Conservation (phyloP, 2,113 vertebrate genomes). For the Electrona antarctica region DNA sequence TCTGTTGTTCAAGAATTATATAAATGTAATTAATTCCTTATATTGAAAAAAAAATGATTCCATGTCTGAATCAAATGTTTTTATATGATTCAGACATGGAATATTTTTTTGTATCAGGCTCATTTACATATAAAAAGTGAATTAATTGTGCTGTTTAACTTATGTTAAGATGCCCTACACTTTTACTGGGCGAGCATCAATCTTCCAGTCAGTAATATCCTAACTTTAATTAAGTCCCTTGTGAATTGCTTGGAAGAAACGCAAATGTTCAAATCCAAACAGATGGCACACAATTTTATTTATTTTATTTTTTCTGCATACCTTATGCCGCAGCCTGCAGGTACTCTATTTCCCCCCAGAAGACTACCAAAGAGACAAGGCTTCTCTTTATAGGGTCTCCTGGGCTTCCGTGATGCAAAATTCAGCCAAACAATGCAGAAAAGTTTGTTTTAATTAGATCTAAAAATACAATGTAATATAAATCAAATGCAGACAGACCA, state of each 20-base stretch:
- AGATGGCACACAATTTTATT: conserved; percentile 56
- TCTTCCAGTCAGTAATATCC: conserved; percentile 55
- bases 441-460: conserved; percentile 71
- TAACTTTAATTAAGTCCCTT: conserved; percentile 77
- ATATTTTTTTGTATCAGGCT: no score
- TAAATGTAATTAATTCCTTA: no score
- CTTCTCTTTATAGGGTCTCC: conserved; percentile 53
- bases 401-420: conserved; percentile 31
- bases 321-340: conserved; percentile 63
- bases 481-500: conserved; percentile 61
- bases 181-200: conserved; percentile 53
- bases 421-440: conserved; percentile 53
- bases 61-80: no score
- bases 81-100: no score
- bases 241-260: conserved; percentile 61
- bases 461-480: conserved; percentile 63
- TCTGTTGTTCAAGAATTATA: background rate
- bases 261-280: conserved; percentile 64
- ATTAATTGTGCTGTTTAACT: conserved; percentile 41
- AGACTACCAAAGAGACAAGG: conserved; percentile 49
- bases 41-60: no score
- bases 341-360: conserved; percentile 44
- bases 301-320: conserved; percentile 63
- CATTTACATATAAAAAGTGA: conserved; percentile 11
- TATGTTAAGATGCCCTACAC: conserved; percentile 39